A percentile compares a stretch with the other conserved stretches of the same genome.
Evolutionary conservation across 1,140 invertebrate genomes (phyloP).

Genomic region (Eumeta japonica): DNA sequence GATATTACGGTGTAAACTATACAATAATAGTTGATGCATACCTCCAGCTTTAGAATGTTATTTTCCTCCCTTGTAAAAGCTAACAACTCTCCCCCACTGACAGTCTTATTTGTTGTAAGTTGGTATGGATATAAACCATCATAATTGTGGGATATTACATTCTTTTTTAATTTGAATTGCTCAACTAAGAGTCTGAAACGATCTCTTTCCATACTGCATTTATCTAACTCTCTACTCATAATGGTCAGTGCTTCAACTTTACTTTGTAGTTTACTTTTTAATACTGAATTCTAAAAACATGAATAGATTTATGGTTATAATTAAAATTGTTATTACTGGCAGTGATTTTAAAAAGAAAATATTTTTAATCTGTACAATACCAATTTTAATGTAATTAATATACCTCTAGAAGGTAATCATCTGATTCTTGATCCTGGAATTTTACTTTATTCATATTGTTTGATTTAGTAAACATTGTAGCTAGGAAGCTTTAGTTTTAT

Average conservation of each 20-base stretch:
- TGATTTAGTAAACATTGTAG: slow-evolving; percentile 33
- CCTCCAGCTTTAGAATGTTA: slow-evolving; percentile 49
- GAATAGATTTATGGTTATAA: not conserved
- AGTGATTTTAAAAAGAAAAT: not conserved
- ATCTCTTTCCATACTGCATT: slow-evolving; percentile 76
- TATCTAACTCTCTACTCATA: slow-evolving; percentile 73
- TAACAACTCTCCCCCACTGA: slow-evolving; percentile 49
- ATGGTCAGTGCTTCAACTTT: slow-evolving; percentile 78
- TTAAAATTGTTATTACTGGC: not conserved
- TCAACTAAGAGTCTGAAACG: slow-evolving; percentile 81
- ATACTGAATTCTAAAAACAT: slow-evolving; percentile 56
- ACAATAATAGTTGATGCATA: no score
- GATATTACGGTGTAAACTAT: no score
- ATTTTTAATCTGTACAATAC: not conserved
- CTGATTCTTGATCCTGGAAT: slow-evolving; percentile 45
- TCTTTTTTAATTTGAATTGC: slow-evolving; percentile 68
- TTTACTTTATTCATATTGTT: slow-evolving; percentile 31
- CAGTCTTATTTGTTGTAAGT: slow-evolving; percentile 37
- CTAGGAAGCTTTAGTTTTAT: no score
- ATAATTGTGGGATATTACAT: slow-evolving; percentile 12
- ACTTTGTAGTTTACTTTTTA: slow-evolving; percentile 73
- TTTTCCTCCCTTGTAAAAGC: slow-evolving; percentile 50
- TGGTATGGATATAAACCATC: slow-evolving; percentile 23
- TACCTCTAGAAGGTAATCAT: slow-evolving; percentile 48
- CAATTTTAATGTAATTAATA: no score